These are phyloP conservation scores for Nipponacmea schrenckii DNA, from an alignment of 2,888 invertebrate species.

Conservation along the genomic window DNA sequence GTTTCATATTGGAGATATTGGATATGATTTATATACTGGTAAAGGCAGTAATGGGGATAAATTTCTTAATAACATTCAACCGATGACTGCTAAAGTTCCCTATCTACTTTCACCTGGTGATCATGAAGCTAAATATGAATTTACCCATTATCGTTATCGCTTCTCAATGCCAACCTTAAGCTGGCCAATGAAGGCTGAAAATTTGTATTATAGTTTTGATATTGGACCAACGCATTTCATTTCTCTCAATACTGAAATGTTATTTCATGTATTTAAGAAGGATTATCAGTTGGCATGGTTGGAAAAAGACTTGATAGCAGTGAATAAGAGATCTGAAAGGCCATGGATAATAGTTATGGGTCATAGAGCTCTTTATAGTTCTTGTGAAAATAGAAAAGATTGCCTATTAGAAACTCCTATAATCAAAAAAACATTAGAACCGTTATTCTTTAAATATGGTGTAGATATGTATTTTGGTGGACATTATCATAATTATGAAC, in stretches of 20 bases:
- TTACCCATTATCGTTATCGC: slow-evolving; percentile 50
- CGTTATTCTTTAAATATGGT: slow-evolving; percentile 53
- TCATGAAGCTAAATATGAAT: slow-evolving; percentile 46
- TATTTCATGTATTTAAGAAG: slow-evolving; percentile 75
- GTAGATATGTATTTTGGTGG: slow-evolving; percentile 59
- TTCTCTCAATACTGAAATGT: slow-evolving; percentile 52
- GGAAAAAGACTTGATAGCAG: slow-evolving; percentile 51
- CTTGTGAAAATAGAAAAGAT: slow-evolving; percentile 51
- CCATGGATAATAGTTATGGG: slow-evolving; percentile 66
- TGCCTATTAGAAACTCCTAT: slow-evolving; percentile 46
- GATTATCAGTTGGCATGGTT: slow-evolving; percentile 50
- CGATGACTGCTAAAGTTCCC: slow-evolving; percentile 57
- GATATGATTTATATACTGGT: slow-evolving; percentile 57
- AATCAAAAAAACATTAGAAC: slow-evolving; percentile 48
- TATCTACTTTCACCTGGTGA: slow-evolving; percentile 63
- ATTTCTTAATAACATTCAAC: slow-evolving; percentile 55
- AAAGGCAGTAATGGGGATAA: slow-evolving; percentile 58
- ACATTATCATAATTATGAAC: slow-evolving; percentile 59
- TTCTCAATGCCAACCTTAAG: slow-evolving; percentile 57
- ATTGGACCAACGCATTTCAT: slow-evolving; percentile 62
- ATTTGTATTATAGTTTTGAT: slow-evolving; percentile 64
- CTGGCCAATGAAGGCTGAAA: slow-evolving; percentile 59
- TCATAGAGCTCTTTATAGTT: slow-evolving; percentile 66
- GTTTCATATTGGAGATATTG: slow-evolving; percentile 63
- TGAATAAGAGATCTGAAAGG: slow-evolving; percentile 43